A percentile compares a stretch with the other conserved stretches of the same genome.
These are phyloP conservation scores for Nomada ruficornis DNA, from an alignment of 2,888 invertebrate species.

Conservation along the genomic window DNA sequence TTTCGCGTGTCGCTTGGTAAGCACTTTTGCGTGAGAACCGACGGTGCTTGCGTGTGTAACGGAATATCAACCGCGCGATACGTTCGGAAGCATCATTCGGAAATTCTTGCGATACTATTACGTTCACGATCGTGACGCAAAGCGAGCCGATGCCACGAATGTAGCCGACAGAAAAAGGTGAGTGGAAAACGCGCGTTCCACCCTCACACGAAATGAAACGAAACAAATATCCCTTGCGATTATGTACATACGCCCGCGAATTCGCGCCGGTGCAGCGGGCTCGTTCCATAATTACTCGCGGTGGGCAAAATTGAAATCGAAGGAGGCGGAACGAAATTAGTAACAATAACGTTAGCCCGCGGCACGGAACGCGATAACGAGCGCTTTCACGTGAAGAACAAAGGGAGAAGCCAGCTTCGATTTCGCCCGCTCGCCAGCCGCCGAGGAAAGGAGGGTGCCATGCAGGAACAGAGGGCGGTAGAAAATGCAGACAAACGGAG, in stretches of 20 bases:
- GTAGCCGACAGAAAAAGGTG: background rate
- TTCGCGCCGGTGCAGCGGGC: background rate
- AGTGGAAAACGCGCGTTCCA: background rate
- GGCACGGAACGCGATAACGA: constrained; percentile 60
- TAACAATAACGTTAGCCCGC: constrained; percentile 59
- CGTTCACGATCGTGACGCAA: constrained; percentile 12
- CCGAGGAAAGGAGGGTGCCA: constrained; percentile 24
- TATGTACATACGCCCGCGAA: background rate
- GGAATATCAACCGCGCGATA: constrained; percentile 47
- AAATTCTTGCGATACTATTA: constrained; percentile 32
- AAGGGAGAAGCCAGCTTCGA: constrained; percentile 54
- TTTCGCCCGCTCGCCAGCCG: constrained; percentile 38
- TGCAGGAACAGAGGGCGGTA: background rate
- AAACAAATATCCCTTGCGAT: constrained; percentile 3
- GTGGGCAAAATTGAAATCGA: constrained; percentile 53
- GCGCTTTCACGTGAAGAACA: constrained; percentile 63
- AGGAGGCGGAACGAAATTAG: constrained; percentile 63
- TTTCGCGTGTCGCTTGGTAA: constrained; percentile 54
- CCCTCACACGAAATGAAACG: background rate
- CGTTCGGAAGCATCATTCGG: constrained; percentile 34
- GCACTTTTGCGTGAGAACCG: constrained; percentile 59
- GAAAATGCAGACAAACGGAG: background rate
- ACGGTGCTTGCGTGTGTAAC: constrained; percentile 49
- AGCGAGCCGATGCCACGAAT: background rate
- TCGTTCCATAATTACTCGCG: constrained; percentile 35